Base-by-base conservation (phyloP, 2,113 vertebrate species). In the Nymphicus hollandicus region DNA sequence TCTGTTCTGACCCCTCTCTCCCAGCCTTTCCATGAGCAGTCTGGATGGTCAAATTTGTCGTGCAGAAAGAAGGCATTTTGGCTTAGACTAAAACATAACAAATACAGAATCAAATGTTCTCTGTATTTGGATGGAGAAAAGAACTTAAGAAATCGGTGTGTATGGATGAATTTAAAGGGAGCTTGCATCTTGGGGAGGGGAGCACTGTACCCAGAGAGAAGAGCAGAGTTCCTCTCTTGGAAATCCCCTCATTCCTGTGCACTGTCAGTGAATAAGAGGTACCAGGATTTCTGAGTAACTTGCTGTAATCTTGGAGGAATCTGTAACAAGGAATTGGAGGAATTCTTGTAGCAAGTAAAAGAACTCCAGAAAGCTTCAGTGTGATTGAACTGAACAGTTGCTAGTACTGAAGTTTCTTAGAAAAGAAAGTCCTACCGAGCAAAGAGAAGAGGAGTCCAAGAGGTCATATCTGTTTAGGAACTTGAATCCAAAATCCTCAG, bases 171-270 rank as follows among this genome's bases (percentile, higher is more conserved):
- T 70, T 41, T 16, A 35, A 71, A 70, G 24, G 25, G 11, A 10
- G 7, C 17, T 68, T 83, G 69, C 19, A 16, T 39, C 25, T 12
- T 49, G 77, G 37, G 43, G 37, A 31, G 31, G 27, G 33, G 22
- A 74, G 25, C 13, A 9, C 2, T 58, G 31, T 49, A 13, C 28
- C 24, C n/a, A 22, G 28, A 43, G 24, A 41, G 28, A 22, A 37
- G 13, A 87, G 28, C 23, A 25, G 76, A n/a, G 18, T 20, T 81
- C 11, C 24, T 46, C 9, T 70, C 64, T 66, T 13, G 8, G 16
- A 68, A 85, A 5, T 9, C 41, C 7, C 17, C 31, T 80, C 0
- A 0, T 35, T 77, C 14, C 11, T 74, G 55, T 37, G 60, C 33
- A 8, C 55, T 86, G 25, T 12, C 27, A 28, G 50, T 35, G 63